Evolutionary conservation across 2,888 invertebrate species (phyloP), one percentile per base, ranked within the genome.

Genomic region (Ethmia dodecea): DNA sequence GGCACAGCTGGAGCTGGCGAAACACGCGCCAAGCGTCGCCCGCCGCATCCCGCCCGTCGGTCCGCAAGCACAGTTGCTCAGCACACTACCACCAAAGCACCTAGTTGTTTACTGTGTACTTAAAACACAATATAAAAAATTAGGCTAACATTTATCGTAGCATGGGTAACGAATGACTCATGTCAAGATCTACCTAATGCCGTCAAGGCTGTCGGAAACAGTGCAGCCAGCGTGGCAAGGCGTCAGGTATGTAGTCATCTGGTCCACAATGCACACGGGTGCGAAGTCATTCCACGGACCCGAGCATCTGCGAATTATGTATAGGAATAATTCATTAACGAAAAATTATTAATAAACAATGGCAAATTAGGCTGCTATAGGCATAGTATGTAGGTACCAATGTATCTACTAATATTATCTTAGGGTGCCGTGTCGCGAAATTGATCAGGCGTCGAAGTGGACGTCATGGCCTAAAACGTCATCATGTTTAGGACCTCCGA

Each of bases 141-240:
- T 18, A 5, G 18, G 5, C 18, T n/a, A n/a, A n/a, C n/a, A n/a
- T n/a, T n/a, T n/a, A n/a, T n/a, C n/a, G n/a, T n/a, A n/a, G n/a
- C n/a, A n/a, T n/a, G n/a, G n/a, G n/a, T n/a, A n/a, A n/a, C n/a
- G n/a, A n/a, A n/a, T 5, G 25, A 25, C 2, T n/a, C 25, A n/a
- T 13, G 28, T 14, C 8, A 30, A 25, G 11, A 45, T 45, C 41
- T 28, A 58, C 58, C 28, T 34, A 15, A 49, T 12, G 0, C 52
- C 47, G 9, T 44, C 35, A 3, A 52, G 5, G 1, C 18, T 28
- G 2, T 43, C 43, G 0, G 31, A 11, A 1, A 13, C 31, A 1
- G 34, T 32, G 34, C 60, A 60, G 11, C 62, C 62, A 3, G 62
- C 62, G 16, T 60, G 58, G 15, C 60, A 59, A 9, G 59, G 56